Conservation (phyloP, 2,888 invertebrate genomes). For the Tenthredo scrophulariae region DNA sequence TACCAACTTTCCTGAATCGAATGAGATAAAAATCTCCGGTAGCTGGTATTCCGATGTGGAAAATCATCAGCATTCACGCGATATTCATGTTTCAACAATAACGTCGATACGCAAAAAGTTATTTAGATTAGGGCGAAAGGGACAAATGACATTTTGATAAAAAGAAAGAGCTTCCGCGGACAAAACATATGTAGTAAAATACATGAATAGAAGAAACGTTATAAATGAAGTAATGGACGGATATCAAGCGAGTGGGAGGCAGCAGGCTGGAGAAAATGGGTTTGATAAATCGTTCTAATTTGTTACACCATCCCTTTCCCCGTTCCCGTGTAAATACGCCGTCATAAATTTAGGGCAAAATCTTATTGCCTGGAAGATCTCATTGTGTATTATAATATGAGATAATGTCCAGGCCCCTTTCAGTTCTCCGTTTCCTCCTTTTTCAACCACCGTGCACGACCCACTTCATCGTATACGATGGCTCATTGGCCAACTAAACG, state of each 20-base stretch:
- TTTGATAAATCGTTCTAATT: slow-evolving; percentile 64
- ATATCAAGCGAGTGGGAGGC: slow-evolving; percentile 20
- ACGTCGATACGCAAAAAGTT: not conserved
- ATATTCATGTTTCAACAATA: not conserved
- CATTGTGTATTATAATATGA: slow-evolving; percentile 64
- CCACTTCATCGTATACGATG: slow-evolving; percentile 38
- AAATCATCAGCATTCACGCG: slow-evolving; percentile 1
- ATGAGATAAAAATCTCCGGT: not conserved
- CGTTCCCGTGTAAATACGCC: slow-evolving; percentile 57
- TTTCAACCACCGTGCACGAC: slow-evolving; percentile 14
- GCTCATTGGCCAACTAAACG: slow-evolving; percentile 26
- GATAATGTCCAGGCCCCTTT: slow-evolving; percentile 65
- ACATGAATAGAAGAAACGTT: slow-evolving; percentile 26
- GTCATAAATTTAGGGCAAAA: slow-evolving; percentile 62
- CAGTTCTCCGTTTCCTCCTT: slow-evolving; percentile 52
- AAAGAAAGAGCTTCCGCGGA: not conserved
- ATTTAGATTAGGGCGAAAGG: not conserved
- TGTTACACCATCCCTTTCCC: slow-evolving; percentile 56
- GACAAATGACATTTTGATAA: not conserved
- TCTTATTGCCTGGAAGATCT: slow-evolving; percentile 65
- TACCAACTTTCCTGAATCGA: not conserved
- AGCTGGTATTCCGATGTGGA: not conserved
- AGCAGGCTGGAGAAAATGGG: slow-evolving; percentile 52
- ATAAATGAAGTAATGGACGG: slow-evolving; percentile 40
- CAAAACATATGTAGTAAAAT: slow-evolving; percentile 35